Evolutionary conservation across 1,140 invertebrate species (phyloP).

Genomic region (Caenorhabditis brenneri): DNA sequence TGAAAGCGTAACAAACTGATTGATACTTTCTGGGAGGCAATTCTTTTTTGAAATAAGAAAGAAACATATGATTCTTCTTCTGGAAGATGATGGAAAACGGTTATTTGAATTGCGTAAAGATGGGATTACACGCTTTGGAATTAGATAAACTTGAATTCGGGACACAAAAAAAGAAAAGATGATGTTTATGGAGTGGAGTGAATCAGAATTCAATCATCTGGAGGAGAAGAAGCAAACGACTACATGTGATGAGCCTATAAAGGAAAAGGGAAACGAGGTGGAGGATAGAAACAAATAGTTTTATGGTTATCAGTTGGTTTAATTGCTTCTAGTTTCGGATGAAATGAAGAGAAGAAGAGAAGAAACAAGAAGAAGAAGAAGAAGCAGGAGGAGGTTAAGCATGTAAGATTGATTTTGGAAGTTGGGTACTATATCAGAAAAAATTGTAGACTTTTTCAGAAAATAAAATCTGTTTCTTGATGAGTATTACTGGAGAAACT

Average conservation of each 20-base stretch:
- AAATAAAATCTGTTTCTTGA: no score
- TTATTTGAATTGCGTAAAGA: conserved; percentile 24
- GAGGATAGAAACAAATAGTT: neutral
- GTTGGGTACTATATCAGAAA: no score
- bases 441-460: no score
- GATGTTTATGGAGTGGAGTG: neutral
- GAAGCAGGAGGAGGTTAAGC: no score
- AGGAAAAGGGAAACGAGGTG: neutral
- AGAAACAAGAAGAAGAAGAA: no score
- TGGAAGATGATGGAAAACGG: conserved; percentile 3
- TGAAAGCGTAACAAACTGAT: no score
- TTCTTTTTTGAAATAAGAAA: no score
- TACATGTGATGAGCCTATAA: conserved; percentile 32
- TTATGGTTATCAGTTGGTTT: conserved; percentile 21
- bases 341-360: neutral
- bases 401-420: no score
- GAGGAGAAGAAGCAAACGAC: neutral
- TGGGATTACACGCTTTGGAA: conserved; percentile 29
- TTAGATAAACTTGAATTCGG: conserved; percentile 18
- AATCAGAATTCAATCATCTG: conserved; percentile 34
- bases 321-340: conserved; percentile 18
- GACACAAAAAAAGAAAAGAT: neutral
- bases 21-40: no score
- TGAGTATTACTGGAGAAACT: no score
- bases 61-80: no score